Conservation (phyloP, 2,113 vertebrate species). For the Eidolon helvum region DNA sequence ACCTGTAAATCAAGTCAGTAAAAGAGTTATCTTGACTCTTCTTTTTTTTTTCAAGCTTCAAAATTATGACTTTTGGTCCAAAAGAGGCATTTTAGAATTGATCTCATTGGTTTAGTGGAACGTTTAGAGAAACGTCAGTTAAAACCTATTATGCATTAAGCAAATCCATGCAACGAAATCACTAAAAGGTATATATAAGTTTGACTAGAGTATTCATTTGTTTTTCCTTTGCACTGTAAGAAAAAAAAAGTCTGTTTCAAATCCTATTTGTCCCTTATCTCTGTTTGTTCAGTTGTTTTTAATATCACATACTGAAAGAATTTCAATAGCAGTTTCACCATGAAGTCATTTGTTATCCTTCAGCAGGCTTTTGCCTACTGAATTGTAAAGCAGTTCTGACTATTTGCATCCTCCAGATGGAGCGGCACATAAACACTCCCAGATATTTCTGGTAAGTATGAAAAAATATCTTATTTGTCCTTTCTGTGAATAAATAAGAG, state of each 20-base stretch:
- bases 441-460: conserved; percentile 89
- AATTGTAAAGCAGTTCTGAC: conserved; percentile 96
- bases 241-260: conserved; percentile 92
- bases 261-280: conserved; percentile 99
- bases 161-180: conserved; percentile 65
- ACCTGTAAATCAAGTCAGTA: conserved; percentile 31
- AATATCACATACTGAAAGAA: conserved; percentile 99
- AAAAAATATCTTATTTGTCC: conserved; percentile 92
- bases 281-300: conserved; percentile 99
- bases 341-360: conserved; percentile 99
- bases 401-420: conserved; percentile 98
- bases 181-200: conserved; percentile 76
- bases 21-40: background rate
- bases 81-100: conserved; percentile 55
- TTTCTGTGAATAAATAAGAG: conserved; percentile 91
- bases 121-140: conserved; percentile 35
- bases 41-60: background rate
- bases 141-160: conserved; percentile 50
- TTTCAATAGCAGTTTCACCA: conserved; percentile 99
- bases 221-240: conserved; percentile 82
- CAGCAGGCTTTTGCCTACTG: conserved; percentile 96
- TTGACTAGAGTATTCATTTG: conserved; percentile 75
- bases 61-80: background rate
- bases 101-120: conserved; percentile 26
- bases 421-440: conserved; percentile 90